Percentiles rank a stretch among this genome's conserved stretches.
Conservation (phyloP, 1,140 invertebrate genomes). For the Tetramorium simillimum region DNA sequence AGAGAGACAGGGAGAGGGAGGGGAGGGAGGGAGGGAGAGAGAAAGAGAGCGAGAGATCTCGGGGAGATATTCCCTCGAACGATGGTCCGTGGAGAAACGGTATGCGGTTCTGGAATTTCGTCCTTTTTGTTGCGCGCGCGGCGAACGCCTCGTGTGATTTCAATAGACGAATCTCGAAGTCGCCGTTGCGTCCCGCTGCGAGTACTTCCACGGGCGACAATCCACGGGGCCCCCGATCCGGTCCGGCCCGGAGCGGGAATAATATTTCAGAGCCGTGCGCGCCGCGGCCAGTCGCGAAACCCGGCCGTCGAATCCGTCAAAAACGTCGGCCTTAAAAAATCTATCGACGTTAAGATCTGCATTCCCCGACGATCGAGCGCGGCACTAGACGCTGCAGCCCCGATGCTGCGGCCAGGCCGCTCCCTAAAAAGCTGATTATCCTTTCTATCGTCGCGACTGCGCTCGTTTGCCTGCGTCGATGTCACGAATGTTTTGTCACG, state of each 20-base stretch:
- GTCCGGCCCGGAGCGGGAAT: constrained; percentile 48
- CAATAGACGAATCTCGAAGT: constrained; percentile 74
- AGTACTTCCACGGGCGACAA: constrained; percentile 71
- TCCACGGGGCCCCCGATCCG: constrained; percentile 35
- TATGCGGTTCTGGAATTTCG: constrained; percentile 81
- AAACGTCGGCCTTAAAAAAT: constrained; percentile 46
- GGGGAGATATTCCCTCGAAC: constrained; percentile 71
- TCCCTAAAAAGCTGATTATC: neutral
- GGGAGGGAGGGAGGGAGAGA: no score
- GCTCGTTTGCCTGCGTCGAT: no score
- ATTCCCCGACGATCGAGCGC: neutral
- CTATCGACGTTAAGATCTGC: constrained; percentile 54
- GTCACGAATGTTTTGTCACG: neutral
- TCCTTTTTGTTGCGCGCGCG: constrained; percentile 73
- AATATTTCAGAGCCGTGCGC: constrained; percentile 66
- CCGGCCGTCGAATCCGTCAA: constrained; percentile 38
- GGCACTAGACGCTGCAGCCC: neutral
- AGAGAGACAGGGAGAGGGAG: no score
- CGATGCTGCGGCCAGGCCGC: neutral
- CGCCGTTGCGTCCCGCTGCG: constrained; percentile 73
- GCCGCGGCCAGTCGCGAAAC: neutral
- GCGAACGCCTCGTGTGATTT: constrained; percentile 66
- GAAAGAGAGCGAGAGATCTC: constrained; percentile 56
- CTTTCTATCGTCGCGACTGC: neutral
- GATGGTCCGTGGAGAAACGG: constrained; percentile 75